phyloP scores from a whole-genome alignment of 2,797 vertebrate genomes.

The Cyprinodon diabolis region DNA sequence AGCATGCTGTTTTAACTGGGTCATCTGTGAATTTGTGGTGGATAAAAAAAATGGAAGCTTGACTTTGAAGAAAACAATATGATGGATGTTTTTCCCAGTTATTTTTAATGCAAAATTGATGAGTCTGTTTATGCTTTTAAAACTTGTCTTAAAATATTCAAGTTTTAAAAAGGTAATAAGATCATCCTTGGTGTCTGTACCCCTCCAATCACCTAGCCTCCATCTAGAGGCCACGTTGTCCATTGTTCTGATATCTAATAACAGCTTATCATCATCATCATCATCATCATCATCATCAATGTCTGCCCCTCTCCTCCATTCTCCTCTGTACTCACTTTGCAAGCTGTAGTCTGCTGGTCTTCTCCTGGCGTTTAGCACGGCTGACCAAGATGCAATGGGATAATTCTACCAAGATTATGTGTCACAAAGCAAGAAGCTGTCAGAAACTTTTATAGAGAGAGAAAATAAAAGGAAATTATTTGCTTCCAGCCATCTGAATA shows the following conservation, averaged over 20 bases:
- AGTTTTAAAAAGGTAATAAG: slow-evolving; percentile 27
- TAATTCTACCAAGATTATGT: slow-evolving; percentile 56
- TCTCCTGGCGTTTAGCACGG: slow-evolving; percentile 51
- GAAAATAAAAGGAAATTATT: slow-evolving; percentile 43
- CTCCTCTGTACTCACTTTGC: slow-evolving; percentile 58
- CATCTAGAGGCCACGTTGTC: slow-evolving; percentile 60
- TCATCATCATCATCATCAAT: slow-evolving; percentile 74
- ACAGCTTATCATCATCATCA: slow-evolving; percentile 76
- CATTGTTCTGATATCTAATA: slow-evolving; percentile 76
- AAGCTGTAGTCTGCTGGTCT: slow-evolving; percentile 47
- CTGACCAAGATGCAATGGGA: slow-evolving; percentile 50
- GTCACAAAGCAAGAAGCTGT: slow-evolving; percentile 58
- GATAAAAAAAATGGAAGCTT: slow-evolving; percentile 43
- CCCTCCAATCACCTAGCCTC: slow-evolving; percentile 60
- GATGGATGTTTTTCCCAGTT: slow-evolving; percentile 28
- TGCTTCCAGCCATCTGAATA: slow-evolving; percentile 45
- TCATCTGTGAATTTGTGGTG: slow-evolving; percentile 52
- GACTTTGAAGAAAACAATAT: slow-evolving; percentile 16
- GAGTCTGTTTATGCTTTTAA: slow-evolving; percentile 33
- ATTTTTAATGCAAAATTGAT: slow-evolving; percentile 26
- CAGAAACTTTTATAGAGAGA: slow-evolving; percentile 44
- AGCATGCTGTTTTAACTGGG: slow-evolving; percentile 60
- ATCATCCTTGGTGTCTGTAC: slow-evolving; percentile 60
- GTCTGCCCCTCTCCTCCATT: slow-evolving; percentile 54
- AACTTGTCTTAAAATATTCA: slow-evolving; percentile 31